phyloP scores from a whole-genome alignment of 1,140 invertebrate species.

The Penaeus indicus region DNA sequence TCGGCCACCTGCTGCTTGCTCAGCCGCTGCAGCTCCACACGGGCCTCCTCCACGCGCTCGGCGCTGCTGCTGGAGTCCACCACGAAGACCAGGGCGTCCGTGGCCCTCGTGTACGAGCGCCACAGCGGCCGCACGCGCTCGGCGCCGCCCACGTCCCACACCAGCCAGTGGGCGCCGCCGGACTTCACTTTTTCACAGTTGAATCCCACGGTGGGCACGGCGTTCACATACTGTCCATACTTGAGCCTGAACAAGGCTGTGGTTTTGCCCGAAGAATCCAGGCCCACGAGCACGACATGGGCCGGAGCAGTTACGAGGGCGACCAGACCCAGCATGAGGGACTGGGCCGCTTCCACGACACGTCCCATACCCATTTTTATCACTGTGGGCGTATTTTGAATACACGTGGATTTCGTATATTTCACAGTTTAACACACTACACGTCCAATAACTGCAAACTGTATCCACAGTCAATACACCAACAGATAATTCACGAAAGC shows the following conservation, averaged over 20 bases:
- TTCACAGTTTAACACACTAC: neutral
- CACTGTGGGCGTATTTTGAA: neutral
- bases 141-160: slow-evolving; percentile 94
- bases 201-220: slow-evolving; percentile 97
- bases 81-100: slow-evolving; percentile 94
- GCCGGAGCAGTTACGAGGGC: slow-evolving; percentile 33
- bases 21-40: slow-evolving; percentile 91
- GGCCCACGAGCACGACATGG: slow-evolving; percentile 96
- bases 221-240: slow-evolving; percentile 97
- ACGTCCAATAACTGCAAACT: neutral
- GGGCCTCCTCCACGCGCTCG: slow-evolving; percentile 93
- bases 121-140: slow-evolving; percentile 93
- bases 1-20: slow-evolving; percentile 82
- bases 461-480: neutral
- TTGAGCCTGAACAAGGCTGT: slow-evolving; percentile 97
- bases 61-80: slow-evolving; percentile 90
- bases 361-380: slow-evolving; percentile 34
- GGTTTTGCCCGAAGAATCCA: slow-evolving; percentile 97
- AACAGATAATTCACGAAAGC: too few species aligned
- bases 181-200: slow-evolving; percentile 95
- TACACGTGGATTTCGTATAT: neutral
- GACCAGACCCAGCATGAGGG: slow-evolving; percentile 35
- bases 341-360: slow-evolving; percentile 45
- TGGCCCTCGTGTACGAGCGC: slow-evolving; percentile 92
- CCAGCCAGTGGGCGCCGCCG: slow-evolving; percentile 85